Percentiles rank a stretch among this genome's conserved stretches.
Evolutionary conservation across 2,797 vertebrate genomes (phyloP).

Genomic region (Uromys caudimaculatus): DNA sequence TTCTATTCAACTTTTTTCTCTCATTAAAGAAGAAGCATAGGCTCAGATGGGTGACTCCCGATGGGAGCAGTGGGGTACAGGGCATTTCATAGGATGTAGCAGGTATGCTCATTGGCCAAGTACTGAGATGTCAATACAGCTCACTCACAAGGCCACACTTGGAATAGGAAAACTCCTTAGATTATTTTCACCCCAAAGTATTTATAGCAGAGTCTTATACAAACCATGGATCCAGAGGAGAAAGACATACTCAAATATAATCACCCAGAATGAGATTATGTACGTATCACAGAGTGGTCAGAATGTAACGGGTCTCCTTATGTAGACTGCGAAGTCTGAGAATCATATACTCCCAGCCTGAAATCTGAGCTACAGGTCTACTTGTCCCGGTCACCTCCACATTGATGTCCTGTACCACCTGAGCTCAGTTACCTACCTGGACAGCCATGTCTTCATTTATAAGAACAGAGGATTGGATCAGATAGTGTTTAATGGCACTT

Average conservation of each 20-base stretch:
- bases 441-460: conserved; percentile 11
- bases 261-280: background rate
- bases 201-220: background rate
- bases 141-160: background rate
- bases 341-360: background rate
- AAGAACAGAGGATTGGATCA: background rate
- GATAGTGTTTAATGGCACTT: background rate
- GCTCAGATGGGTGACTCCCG: background rate
- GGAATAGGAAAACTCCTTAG: background rate
- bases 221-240: background rate
- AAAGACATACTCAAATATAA: background rate
- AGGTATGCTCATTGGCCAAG: background rate
- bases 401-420: background rate
- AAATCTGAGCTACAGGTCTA: background rate
- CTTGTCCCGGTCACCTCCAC: background rate
- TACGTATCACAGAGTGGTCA: background rate
- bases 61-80: background rate
- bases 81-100: background rate
- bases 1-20: background rate
- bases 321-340: background rate
- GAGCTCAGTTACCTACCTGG: background rate
- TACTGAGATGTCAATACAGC: background rate
- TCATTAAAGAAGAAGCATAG: conserved; percentile 4
- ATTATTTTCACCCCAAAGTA: background rate
- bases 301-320: background rate